phyloP scores from a whole-genome alignment of 2,113 vertebrate species.

The Sinocyclocheilus anshuiensis region DNA sequence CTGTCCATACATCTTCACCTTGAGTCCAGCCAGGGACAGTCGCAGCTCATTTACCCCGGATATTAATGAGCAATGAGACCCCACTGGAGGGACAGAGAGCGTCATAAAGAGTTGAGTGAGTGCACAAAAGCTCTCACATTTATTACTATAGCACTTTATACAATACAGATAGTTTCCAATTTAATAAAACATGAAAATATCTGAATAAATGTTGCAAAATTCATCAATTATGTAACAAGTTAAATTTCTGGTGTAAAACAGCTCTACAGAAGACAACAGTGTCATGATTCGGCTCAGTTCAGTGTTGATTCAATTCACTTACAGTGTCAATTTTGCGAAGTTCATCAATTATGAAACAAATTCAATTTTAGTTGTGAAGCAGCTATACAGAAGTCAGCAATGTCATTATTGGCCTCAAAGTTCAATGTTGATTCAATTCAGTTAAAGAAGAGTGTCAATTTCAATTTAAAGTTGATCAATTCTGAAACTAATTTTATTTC shows the following conservation, averaged over 20 bases:
- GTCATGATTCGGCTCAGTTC: background rate
- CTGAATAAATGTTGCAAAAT: background rate
- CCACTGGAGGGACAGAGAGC: constrained; percentile 46
- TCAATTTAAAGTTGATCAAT: too few species aligned
- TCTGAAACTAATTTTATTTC: too few species aligned
- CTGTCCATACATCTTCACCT: constrained; percentile 63
- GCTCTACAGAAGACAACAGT: background rate
- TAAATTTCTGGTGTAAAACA: background rate
- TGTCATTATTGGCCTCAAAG: background rate
- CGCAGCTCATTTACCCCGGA: constrained; percentile 66
- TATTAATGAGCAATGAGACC: constrained; percentile 66
- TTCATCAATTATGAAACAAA: background rate
- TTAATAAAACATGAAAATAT: background rate
- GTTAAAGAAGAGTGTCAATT: background rate
- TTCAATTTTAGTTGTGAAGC: background rate
- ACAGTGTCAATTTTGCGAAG: background rate
- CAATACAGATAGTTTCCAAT: background rate
- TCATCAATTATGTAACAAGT: background rate
- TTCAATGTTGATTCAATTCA: background rate
- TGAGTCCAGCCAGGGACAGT: constrained; percentile 58
- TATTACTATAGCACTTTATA: background rate
- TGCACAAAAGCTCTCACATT: constrained; percentile 29
- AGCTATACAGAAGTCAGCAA: background rate
- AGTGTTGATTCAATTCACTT: too few species aligned
- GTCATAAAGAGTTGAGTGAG: constrained; percentile 29